Evolutionary conservation across 2,113 vertebrate species (phyloP).

Genomic region (Bubo blakistoni): DNA sequence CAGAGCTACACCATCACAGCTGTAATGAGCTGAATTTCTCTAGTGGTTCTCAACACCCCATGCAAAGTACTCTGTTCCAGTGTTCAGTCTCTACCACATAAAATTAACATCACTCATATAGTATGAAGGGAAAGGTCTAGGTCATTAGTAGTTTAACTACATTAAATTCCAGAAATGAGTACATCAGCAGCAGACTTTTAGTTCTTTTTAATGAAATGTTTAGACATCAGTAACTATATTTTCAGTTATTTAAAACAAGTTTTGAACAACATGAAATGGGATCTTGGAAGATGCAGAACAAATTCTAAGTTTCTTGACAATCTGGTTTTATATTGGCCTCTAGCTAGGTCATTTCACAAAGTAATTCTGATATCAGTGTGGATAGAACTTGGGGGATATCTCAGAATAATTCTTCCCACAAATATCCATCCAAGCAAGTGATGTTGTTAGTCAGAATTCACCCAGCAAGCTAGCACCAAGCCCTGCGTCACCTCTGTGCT

Average conservation of each 20-base stretch:
- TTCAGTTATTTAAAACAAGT: not conserved
- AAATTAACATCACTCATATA: not conserved
- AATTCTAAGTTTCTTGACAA: not conserved
- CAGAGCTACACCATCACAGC: not conserved
- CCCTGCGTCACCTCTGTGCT: not conserved
- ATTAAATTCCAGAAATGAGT: not conserved
- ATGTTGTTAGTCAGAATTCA: not conserved
- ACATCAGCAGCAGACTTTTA: not conserved
- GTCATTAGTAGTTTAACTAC: not conserved
- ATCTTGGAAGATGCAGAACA: not conserved
- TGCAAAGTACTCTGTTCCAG: not conserved
- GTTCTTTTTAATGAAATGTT: not conserved
- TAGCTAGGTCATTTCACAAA: not conserved
- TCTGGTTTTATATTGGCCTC: not conserved
- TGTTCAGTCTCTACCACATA: not conserved
- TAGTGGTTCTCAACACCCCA: not conserved
- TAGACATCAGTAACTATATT: not conserved
- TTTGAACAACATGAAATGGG: not conserved
- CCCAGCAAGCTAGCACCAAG: not conserved
- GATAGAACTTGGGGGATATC: not conserved
- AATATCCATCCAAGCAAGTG: not conserved
- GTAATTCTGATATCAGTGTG: not conserved
- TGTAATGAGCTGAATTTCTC: constrained; percentile 14
- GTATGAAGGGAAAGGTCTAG: not conserved
- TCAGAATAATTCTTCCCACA: not conserved